Evolutionary conservation across 2,888 invertebrate species (phyloP).

Genomic region (Bombylius major): DNA sequence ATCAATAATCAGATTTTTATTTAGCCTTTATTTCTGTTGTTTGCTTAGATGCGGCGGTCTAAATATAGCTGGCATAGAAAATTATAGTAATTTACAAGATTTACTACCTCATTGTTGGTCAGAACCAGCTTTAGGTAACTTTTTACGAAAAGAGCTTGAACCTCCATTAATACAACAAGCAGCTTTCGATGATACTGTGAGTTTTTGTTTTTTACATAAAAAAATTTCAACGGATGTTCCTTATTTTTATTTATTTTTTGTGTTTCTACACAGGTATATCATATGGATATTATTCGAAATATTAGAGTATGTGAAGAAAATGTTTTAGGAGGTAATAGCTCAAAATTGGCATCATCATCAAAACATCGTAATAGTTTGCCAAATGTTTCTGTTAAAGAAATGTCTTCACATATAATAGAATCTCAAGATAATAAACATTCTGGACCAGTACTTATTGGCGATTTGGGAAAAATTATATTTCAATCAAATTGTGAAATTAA

Average conservation of each 20-base stretch:
- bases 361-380: slow-evolving; percentile 32
- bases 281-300: slow-evolving; percentile 72
- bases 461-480: background rate
- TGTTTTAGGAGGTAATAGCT: slow-evolving; percentile 15
- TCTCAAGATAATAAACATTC: background rate
- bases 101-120: slow-evolving; percentile 63
- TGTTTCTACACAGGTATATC: slow-evolving; percentile 39
- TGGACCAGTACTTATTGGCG: background rate
- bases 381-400: slow-evolving; percentile 27
- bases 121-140: slow-evolving; percentile 50
- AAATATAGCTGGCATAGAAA: slow-evolving; percentile 69
- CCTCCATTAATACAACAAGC: slow-evolving; percentile 77
- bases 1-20: no score
- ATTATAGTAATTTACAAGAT: slow-evolving; percentile 55
- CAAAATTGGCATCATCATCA: slow-evolving; percentile 19
- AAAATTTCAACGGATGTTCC: background rate
- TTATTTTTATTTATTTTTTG: background rate
- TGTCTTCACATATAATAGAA: slow-evolving; percentile 14
- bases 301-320: slow-evolving; percentile 47
- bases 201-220: slow-evolving; percentile 12
- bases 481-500: slow-evolving; percentile 16
- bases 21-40: no score
- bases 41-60: slow-evolving; percentile 45
- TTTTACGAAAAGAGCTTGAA: slow-evolving; percentile 50
- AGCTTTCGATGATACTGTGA: slow-evolving; percentile 63